Percentiles rank a stretch among this genome's conserved stretches.
These are phyloP conservation scores for Euwallacea fornicatus DNA, from an alignment of 1,140 invertebrate genomes.

Conservation along the genomic window DNA sequence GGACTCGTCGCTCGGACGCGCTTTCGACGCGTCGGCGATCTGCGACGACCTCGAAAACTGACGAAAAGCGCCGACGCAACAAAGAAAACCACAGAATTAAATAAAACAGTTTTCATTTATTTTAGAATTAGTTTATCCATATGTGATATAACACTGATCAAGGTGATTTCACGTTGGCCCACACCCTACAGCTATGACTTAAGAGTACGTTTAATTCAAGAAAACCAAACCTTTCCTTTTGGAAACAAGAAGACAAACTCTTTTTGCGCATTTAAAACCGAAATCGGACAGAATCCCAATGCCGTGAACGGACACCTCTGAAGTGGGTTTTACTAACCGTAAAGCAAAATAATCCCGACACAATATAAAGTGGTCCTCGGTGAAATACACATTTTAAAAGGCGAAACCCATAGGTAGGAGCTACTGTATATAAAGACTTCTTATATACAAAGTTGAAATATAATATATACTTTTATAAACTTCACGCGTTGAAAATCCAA, in stretches of 20 bases:
- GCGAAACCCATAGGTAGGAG: conserved; percentile 35
- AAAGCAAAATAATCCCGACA: too few species aligned
- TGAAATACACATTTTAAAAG: conserved; percentile 31
- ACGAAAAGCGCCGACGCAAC: too few species aligned
- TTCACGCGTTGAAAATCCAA: conserved; percentile 11
- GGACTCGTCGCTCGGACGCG: too few species aligned
- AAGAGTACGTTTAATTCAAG: neutral
- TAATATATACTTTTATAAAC: conserved; percentile 30
- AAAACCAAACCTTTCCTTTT: conserved; percentile 4
- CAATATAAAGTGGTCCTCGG: conserved; percentile 22
- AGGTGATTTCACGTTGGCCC: conserved; percentile 33
- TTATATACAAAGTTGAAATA: conserved; percentile 38
- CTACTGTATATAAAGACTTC: conserved; percentile 37
- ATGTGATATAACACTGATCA: conserved; percentile 36
- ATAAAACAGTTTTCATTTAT: conserved; percentile 35
- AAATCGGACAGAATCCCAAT: too few species aligned
- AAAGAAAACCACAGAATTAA: neutral
- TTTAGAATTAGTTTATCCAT: conserved; percentile 37
- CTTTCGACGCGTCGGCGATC: too few species aligned
- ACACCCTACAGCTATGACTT: conserved; percentile 28
- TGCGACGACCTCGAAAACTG: too few species aligned
- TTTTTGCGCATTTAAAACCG: neutral
- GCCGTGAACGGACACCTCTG: too few species aligned
- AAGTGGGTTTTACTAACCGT: too few species aligned
- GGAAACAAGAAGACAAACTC: conserved; percentile 4